Conservation (phyloP, 2,888 invertebrate species). For the Eucriotettix oculatus region DNA sequence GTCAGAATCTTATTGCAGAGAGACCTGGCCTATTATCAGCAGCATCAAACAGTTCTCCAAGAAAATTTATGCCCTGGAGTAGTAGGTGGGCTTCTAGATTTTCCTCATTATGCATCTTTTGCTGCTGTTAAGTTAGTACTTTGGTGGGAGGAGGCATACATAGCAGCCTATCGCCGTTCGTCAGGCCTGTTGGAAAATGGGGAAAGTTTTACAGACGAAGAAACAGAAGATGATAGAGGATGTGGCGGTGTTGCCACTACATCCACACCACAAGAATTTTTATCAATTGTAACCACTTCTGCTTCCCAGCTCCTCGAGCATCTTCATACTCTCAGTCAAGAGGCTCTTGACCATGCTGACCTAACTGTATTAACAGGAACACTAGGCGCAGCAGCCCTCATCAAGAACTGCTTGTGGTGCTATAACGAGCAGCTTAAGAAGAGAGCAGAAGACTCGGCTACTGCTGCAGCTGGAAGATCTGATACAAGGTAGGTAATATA, state of each 20-base stretch:
- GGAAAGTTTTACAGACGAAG: neutral
- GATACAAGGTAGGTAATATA: too few relatives aligned
- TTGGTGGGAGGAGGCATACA: slow-evolving; percentile 78
- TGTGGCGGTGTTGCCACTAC: slow-evolving; percentile 49
- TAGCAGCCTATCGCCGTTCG: slow-evolving; percentile 52
- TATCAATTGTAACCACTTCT: slow-evolving; percentile 48
- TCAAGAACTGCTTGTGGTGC: slow-evolving; percentile 63
- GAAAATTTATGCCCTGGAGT: slow-evolving; percentile 61
- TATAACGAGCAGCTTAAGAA: slow-evolving; percentile 45
- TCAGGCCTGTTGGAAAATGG: slow-evolving; percentile 31
- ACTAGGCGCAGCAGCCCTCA: slow-evolving; percentile 59
- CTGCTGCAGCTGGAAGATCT: neutral
- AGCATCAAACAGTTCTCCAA: slow-evolving; percentile 54
- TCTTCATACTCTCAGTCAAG: slow-evolving; percentile 61
- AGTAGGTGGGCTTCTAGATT: slow-evolving; percentile 67
- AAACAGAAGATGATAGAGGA: slow-evolving; percentile 15
- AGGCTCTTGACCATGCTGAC: slow-evolving; percentile 71
- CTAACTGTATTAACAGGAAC: slow-evolving; percentile 52
- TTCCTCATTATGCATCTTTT: slow-evolving; percentile 69
- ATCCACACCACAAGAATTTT: slow-evolving; percentile 62
- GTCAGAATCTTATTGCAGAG: slow-evolving; percentile 66
- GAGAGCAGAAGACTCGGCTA: slow-evolving; percentile 13
- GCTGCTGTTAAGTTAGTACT: slow-evolving; percentile 61
- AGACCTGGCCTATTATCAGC: slow-evolving; percentile 72
- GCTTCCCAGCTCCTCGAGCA: slow-evolving; percentile 58